A percentile compares a stretch with the other conserved stretches of the same genome.
phyloP scores from a whole-genome alignment of 2,113 vertebrate species.

The Leptobrachium ailaonicum region DNA sequence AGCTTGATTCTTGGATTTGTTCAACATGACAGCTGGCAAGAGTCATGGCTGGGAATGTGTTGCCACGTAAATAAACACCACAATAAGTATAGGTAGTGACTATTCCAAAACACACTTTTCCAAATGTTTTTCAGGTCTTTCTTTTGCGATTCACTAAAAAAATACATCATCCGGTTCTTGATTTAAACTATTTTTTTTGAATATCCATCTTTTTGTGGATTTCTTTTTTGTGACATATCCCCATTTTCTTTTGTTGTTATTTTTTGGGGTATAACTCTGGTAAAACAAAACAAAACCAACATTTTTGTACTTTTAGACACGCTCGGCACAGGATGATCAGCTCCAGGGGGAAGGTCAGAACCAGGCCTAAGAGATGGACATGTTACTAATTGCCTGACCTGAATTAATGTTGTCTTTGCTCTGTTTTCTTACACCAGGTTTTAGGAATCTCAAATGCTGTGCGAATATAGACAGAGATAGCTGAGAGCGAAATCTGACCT shows the following conservation, averaged over 20 bases:
- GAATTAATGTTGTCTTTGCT: background rate
- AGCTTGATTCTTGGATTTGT: too few species aligned
- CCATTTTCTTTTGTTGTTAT: constrained; percentile 20
- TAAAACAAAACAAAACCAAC: constrained; percentile 32
- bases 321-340: constrained; percentile 37
- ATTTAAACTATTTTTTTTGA: constrained; percentile 8
- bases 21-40: too few species aligned
- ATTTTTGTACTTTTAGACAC: constrained; percentile 45
- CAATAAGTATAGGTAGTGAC: too few species aligned
- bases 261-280: constrained; percentile 30
- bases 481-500: too few species aligned
- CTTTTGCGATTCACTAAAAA: background rate
- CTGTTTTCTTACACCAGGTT: background rate
- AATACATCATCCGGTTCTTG: constrained; percentile 14
- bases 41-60: too few species aligned
- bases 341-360: constrained; percentile 1
- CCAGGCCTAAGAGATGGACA: constrained; percentile 5
- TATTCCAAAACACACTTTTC: background rate
- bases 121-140: constrained; percentile 1
- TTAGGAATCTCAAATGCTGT: background rate
- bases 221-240: constrained; percentile 35
- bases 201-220: constrained; percentile 30
- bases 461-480: too few species aligned
- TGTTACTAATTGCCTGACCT: background rate
- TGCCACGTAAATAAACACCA: too few species aligned